Percentiles rank a stretch among this genome's conserved stretches.
Conservation (phyloP, 2,113 vertebrate genomes). For the Podarcis cretensis region DNA sequence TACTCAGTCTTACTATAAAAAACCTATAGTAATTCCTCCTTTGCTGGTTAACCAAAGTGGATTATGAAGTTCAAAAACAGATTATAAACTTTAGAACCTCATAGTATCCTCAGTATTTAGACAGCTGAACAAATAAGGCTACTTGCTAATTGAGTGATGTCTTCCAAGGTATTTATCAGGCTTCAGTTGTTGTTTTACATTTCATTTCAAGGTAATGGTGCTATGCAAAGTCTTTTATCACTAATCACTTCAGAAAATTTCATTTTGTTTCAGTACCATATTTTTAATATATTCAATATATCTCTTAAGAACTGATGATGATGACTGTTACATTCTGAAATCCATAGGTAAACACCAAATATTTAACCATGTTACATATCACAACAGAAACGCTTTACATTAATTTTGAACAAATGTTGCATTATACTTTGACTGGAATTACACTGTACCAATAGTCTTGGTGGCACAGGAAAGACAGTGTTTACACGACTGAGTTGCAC, state of each 20-base stretch:
- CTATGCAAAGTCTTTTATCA: background rate
- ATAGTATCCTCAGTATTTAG: background rate
- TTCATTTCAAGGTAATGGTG: background rate
- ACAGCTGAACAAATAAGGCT: background rate
- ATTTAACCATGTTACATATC: background rate
- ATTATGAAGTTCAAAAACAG: conserved; percentile 19
- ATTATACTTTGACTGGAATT: background rate
- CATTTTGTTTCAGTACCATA: background rate
- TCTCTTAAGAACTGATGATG: conserved; percentile 9
- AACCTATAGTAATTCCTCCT: background rate
- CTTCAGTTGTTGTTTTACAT: background rate
- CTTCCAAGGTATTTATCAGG: background rate
- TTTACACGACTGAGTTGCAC: background rate
- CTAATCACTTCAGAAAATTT: background rate
- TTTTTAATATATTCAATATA: background rate
- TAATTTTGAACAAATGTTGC: background rate
- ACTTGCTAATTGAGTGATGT: background rate
- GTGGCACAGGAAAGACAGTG: background rate
- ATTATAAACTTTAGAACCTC: conserved; percentile 16
- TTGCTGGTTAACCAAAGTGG: conserved; percentile 23
- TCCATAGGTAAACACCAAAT: conserved; percentile 29
- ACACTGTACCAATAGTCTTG: background rate
- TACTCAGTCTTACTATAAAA: background rate
- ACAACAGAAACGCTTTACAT: background rate
- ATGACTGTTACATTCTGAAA: conserved; percentile 11